These are phyloP conservation scores for Melipona quadrifasciata DNA, from an alignment of 1,140 invertebrate genomes.

Conservation along the genomic window DNA sequence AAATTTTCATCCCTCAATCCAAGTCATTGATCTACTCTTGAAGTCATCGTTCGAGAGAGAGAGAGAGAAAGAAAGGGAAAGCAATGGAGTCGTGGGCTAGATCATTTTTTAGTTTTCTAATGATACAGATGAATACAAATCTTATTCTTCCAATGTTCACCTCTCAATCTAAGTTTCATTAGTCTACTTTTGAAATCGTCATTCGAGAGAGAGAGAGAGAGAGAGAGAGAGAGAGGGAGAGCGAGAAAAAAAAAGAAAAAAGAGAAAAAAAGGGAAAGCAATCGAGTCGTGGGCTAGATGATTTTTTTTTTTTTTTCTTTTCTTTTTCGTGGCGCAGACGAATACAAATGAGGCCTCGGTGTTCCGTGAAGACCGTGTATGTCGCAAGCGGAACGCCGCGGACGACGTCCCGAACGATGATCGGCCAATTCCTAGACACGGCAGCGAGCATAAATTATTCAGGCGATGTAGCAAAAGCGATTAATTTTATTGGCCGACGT, in stretches of 20 bases:
- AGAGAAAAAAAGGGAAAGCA: background rate
- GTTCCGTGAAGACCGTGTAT: slow-evolving; percentile 25
- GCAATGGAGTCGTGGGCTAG: too few species aligned
- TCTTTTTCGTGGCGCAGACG: slow-evolving; percentile 13
- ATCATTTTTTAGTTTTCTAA: too few species aligned
- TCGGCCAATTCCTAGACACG: slow-evolving; percentile 63
- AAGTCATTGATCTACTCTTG: background rate
- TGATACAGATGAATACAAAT: too few species aligned
- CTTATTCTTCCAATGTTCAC: too few species aligned
- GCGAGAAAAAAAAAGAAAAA: background rate
- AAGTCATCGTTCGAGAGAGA: background rate
- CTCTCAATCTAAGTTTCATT: too few species aligned
- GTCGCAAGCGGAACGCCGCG: slow-evolving; percentile 42
- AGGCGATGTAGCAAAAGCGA: slow-evolving; percentile 74
- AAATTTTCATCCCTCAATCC: background rate
- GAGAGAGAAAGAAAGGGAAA: too few species aligned
- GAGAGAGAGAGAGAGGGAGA: too few species aligned
- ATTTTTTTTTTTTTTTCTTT: slow-evolving; percentile 13
- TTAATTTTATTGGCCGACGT: slow-evolving; percentile 79
- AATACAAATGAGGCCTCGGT: slow-evolving; percentile 36
- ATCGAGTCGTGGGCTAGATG: background rate
- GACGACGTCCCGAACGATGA: slow-evolving; percentile 54
- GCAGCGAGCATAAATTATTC: slow-evolving; percentile 77
- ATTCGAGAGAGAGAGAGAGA: background rate
- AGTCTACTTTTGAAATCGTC: too few species aligned